Base-by-base conservation (phyloP, 2,888 invertebrate species). In the Lasius platythorax region DNA sequence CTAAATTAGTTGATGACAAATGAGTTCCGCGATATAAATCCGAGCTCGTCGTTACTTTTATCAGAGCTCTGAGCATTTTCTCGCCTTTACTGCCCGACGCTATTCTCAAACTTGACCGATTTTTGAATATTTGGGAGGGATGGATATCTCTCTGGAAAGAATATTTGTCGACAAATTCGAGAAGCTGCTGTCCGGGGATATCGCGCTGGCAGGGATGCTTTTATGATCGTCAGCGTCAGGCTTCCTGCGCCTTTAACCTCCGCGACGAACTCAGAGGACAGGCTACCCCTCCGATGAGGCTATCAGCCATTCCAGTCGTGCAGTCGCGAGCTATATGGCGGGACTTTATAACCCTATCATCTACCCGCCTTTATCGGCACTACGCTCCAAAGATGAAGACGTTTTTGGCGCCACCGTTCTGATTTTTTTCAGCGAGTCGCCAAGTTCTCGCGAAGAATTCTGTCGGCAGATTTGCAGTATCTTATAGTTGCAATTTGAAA, bases 361-460 rank as follows among this genome's bases (percentile, higher is more conserved):
- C 88, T 88, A 86, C 86, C 90, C 84, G 92, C 90, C 92, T 92
- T 93, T 93, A 93, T 93, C 93, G 92, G 76, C 87, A 84, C 86
- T 89, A 89, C 87, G 83, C 87, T 91, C 78, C 84, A 88, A 90
- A 90, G 90, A 92, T 91, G 91, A 91, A 91, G 92, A 93, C 92
- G 91, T 91, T 94, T 93, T 93, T 90, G 93, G 93, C 94, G 93
- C 93, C 94, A 91, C 87, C 86, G 88, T 90, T 91, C 91, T 86
- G 90, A 92, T 91, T 91, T 91, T 50, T 92, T 90, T 88, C 89
- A 88, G 89, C 87, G 85, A 85, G 78, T 67, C 76, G 50, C 33
- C 61, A 37, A 66, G 53, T 40, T 67, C 15, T 33, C 6, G 67
- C 28, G 40, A 61, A 30, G 43, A 56, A 61, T 72, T 61, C 37